Evolutionary conservation across 2,888 invertebrate genomes (phyloP), one percentile per base, ranked within the genome.

Genomic region (Polyommatus icarus): DNA sequence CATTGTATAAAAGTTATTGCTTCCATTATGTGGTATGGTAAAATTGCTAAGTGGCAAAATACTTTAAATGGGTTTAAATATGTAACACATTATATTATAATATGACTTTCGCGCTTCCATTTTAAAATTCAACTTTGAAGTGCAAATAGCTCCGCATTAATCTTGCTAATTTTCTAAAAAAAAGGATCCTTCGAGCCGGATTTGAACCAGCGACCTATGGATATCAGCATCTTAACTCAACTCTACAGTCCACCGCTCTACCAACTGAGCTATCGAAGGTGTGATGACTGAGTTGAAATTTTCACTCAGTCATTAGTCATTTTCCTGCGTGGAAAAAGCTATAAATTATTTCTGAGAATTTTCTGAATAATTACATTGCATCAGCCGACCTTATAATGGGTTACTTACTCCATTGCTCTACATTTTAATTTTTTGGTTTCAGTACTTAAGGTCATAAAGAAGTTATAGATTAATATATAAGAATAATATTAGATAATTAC

Each of bases 171-270:
- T 46, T 6, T 36, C 36, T 36, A 32, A 10, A 18, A 10, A 87
- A 85, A 83, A 82, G 10, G 80, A 57, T 94, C 94, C 94, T 94
- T 94, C 94, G 94, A 95, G 92, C 94, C 94, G 94, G 94, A 94
- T 94, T 95, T 95, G 95, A 95, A 95, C 95, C 95, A 95, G 95
- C 92, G 95, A 95, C 94, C 95, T 95, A 95, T 95, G 94, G 94
- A 95, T 95, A 78, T 81, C 93, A 87, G 50, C 40, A 10, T n/a
- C 36, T 3, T 59, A 12, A 77, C 80, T 80, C 90, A 12, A 78
- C 80, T 80, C 90, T 90, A 90, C 90, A 90, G 89, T 89, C 89
- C 90, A 90, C 90, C 90, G 89, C 90, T 90, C 89, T 90, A 90
- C 90, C 90, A 90, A 90, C 90, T 91, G 89, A 90, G 90, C 90